A percentile compares a stretch with the other conserved stretches of the same genome.
These are phyloP conservation scores for Malurus alboscapulatus DNA, from an alignment of 2,113 vertebrate species.

Conservation along the genomic window DNA sequence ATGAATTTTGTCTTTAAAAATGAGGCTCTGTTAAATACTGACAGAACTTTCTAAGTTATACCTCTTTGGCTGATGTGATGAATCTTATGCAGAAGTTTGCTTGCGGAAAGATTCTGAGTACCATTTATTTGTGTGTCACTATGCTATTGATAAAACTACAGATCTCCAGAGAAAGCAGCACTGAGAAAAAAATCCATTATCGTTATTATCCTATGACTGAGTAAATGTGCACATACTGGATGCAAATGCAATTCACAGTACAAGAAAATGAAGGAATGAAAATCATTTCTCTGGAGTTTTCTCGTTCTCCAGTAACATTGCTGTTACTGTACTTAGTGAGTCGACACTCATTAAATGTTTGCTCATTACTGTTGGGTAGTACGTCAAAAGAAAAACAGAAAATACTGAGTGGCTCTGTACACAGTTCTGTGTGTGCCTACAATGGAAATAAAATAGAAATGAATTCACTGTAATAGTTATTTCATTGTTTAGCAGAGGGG, in stretches of 20 bases:
- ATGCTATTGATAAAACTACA: conserved; percentile 15
- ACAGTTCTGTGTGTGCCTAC: neutral
- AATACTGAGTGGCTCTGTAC: neutral
- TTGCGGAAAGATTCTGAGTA: conserved; percentile 38
- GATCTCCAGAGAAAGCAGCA: conserved; percentile 47
- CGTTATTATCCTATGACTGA: conserved; percentile 45
- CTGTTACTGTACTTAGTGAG: conserved; percentile 24
- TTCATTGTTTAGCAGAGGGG: neutral
- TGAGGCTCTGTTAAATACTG: conserved; percentile 15
- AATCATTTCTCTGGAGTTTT: conserved; percentile 16
- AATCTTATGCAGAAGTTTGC: conserved; percentile 57
- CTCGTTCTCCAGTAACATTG: conserved; percentile 1
- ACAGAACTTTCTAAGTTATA: conserved; percentile 47
- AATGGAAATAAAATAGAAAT: conserved; percentile 1
- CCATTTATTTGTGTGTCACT: conserved; percentile 62
- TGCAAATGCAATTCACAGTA: conserved; percentile 32
- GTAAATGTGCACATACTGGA: conserved; percentile 38
- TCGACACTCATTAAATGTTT: conserved; percentile 34
- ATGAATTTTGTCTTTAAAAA: conserved; percentile 42
- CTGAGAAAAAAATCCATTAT: conserved; percentile 42
- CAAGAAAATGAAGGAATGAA: conserved; percentile 43
- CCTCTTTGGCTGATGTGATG: conserved; percentile 25
- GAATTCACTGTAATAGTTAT: neutral
- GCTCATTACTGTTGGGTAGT: conserved; percentile 35
- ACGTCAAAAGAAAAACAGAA: conserved; percentile 28